These are phyloP conservation scores for Neria commutata DNA, from an alignment of 2,888 invertebrate genomes.

Conservation along the genomic window DNA sequence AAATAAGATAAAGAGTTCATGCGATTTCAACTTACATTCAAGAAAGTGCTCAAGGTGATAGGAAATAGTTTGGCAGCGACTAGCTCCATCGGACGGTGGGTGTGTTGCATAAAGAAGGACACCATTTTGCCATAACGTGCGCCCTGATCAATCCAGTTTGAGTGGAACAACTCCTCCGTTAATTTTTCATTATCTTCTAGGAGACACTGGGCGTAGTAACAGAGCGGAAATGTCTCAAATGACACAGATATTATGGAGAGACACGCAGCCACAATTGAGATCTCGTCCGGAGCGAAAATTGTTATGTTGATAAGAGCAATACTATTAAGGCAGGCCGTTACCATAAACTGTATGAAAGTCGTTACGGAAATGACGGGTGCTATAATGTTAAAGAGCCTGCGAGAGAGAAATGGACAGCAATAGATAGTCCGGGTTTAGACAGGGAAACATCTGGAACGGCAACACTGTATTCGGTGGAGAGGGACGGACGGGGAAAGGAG, in stretches of 20 bases:
- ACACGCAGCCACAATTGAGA: slow-evolving; percentile 24
- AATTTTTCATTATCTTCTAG: slow-evolving; percentile 28
- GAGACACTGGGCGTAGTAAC: slow-evolving; percentile 32
- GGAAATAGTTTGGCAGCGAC: slow-evolving; percentile 35
- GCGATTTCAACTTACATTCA: slow-evolving; percentile 32
- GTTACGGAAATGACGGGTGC: slow-evolving; percentile 33
- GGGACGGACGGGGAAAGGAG: too few species aligned
- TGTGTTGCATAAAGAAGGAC: slow-evolving; percentile 29
- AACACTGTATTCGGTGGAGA: too few species aligned
- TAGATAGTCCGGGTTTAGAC: too few species aligned
- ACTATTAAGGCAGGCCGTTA: slow-evolving; percentile 29
- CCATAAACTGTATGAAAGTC: slow-evolving; percentile 33
- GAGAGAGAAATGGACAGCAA: too few species aligned
- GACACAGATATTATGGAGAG: slow-evolving; percentile 30
- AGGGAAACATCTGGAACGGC: too few species aligned
- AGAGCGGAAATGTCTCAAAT: slow-evolving; percentile 31
- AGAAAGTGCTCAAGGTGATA: slow-evolving; percentile 35
- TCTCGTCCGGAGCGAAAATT: slow-evolving; percentile 21
- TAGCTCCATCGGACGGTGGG: slow-evolving; percentile 20
- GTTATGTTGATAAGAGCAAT: slow-evolving; percentile 30
- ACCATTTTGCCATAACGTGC: slow-evolving; percentile 27
- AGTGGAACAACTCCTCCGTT: slow-evolving; percentile 31
- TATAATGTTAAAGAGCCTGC: slow-evolving; percentile 33
- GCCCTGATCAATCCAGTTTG: slow-evolving; percentile 30
- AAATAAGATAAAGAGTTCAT: background rate